Evolutionary conservation across 1,140 invertebrate species (phyloP), one percentile per base, ranked within the genome.

Genomic region (Lepidurus arcticus): DNA sequence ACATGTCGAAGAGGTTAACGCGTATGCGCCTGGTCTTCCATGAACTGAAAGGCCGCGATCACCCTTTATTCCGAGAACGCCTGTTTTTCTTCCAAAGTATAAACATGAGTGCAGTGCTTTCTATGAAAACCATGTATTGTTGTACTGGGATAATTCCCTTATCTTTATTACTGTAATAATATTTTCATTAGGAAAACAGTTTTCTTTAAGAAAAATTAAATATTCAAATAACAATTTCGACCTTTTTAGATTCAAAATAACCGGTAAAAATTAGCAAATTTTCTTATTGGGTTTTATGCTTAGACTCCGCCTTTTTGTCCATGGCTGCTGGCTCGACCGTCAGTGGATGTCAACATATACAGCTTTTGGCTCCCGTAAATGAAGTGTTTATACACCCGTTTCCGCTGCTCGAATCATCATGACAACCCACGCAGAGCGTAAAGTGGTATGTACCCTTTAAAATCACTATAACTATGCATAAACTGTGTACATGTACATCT

Each of bases 311-410:
- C 53, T 21, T 7, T n/a, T 65, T 65, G 1, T 65, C 16, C 6
- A 65, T 21, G 53, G n/a, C 53, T 65, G 53, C 53, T 65, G 21
- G 2, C 9, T 21, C 53, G 16, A 65, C n/a, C 16, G 53, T 13
- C n/a, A 65, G 53, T 13, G 53, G 53, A 65, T 65, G 53, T 65
- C 53, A 65, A 65, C 53, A 65, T 13, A n/a, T n/a, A n/a, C n/a
- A 65, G 9, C 53, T n/a, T 65, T 65, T 65, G 8, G n/a, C 6
- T 65, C 13, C 21, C 13, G 53, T 65, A 65, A 65, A 65, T 65
- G 53, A 65, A 65, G 53, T 65, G 53, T 34, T 34, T 34, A 34
- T 34, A 34, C 34, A 65, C 7, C 53, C 16, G 53, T 65, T 65
- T 16, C 53, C 53, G 53, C 13, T 13, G n/a, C n/a, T 65, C 1